Conservation (phyloP, 2,888 invertebrate species). For the Acleris holmiana region DNA sequence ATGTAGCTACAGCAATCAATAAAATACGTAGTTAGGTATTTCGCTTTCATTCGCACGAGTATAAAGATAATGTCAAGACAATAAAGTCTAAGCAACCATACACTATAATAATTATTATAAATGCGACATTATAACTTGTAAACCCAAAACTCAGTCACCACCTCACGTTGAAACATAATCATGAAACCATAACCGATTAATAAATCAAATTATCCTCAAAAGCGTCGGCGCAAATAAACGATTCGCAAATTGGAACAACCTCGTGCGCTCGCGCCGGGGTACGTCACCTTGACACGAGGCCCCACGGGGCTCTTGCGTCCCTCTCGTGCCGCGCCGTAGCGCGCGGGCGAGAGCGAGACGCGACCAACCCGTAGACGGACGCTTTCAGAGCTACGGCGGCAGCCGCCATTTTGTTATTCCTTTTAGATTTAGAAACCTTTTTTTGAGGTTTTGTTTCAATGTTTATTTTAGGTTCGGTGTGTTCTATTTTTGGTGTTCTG, state of each 20-base stretch:
- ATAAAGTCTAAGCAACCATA: too few species aligned
- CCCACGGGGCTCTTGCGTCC: conserved; percentile 69
- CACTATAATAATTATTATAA: too few species aligned
- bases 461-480: conserved; percentile 13
- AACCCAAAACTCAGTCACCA: neutral
- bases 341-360: conserved; percentile 59
- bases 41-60: too few species aligned
- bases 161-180: neutral
- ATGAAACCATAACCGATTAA: conserved; percentile 21
- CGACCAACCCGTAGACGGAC: conserved; percentile 69
- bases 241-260: conserved; percentile 54
- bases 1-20: too few species aligned
- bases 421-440: conserved; percentile 64
- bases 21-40: too few species aligned
- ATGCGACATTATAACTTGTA: neutral
- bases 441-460: conserved; percentile 38
- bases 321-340: conserved; percentile 62
- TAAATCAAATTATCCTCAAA: conserved; percentile 29
- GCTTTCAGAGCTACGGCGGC: conserved; percentile 81
- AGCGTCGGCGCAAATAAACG: conserved; percentile 43
- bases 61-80: too few species aligned
- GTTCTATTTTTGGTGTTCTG: conserved; percentile 2
- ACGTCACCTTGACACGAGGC: conserved; percentile 79
- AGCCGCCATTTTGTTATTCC: conserved; percentile 76
- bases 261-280: conserved; percentile 64